These are phyloP conservation scores for Phainopepla nitens DNA, from an alignment of 2,113 vertebrate species.

Conservation along the genomic window DNA sequence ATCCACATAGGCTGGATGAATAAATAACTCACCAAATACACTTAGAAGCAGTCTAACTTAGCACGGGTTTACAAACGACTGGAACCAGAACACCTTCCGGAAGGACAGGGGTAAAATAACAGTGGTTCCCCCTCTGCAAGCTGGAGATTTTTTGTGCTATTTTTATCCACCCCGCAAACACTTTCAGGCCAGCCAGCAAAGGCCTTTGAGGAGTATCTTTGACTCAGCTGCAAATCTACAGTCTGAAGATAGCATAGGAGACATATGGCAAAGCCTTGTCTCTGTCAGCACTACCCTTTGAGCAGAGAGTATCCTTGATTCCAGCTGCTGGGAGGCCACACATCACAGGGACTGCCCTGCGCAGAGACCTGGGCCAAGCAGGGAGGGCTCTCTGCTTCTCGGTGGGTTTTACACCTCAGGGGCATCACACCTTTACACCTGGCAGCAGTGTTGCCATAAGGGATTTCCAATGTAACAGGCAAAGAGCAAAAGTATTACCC, in stretches of 20 bases:
- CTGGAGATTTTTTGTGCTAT: neutral
- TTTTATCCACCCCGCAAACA: neutral
- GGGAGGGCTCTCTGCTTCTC: neutral
- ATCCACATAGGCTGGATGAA: neutral
- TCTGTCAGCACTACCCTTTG: neutral
- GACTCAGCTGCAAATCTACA: neutral
- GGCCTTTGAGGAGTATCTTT: neutral
- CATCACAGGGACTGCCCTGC: neutral
- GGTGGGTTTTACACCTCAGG: neutral
- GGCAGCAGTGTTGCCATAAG: rapidly evolving
- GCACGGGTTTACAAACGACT: neutral
- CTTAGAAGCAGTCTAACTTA: neutral
- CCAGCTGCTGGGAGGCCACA: neutral
- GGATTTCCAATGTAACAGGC: neutral
- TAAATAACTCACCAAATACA: neutral
- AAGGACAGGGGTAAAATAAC: neutral
- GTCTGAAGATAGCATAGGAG: neutral
- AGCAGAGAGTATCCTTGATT: neutral
- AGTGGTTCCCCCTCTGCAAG: neutral
- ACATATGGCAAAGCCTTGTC: neutral
- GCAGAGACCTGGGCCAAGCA: neutral
- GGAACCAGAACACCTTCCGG: neutral
- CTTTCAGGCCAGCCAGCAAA: neutral
- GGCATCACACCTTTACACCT: neutral
- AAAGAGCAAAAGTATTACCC: rapidly evolving